Percentiles rank a stretch among this genome's conserved stretches.
Evolutionary conservation across 2,797 vertebrate species (phyloP).

Genomic region (Neosilurus hyrtlii): DNA sequence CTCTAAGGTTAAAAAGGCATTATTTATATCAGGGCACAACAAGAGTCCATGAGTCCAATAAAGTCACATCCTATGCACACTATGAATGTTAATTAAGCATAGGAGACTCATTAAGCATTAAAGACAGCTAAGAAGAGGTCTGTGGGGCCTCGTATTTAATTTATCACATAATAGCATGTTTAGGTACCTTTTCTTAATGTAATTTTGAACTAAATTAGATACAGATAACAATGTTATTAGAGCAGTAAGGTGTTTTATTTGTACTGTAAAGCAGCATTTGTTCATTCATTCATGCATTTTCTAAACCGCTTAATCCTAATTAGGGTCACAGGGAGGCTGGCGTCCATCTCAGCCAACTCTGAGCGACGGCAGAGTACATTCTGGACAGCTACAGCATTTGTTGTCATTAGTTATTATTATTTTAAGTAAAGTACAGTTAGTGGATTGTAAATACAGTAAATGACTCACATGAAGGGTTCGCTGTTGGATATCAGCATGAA

Average conservation of each 20-base stretch:
- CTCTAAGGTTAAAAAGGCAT: slow-evolving; percentile 47
- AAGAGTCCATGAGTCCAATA: slow-evolving; percentile 38
- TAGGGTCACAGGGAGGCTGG: too few relatives aligned
- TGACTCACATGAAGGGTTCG: not conserved
- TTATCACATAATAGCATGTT: not conserved
- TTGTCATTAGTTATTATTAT: too few relatives aligned
- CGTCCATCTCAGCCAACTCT: too few relatives aligned
- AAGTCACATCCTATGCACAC: slow-evolving; percentile 41
- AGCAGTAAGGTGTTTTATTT: not conserved
- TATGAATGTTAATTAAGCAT: slow-evolving; percentile 51
- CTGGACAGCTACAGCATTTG: too few relatives aligned
- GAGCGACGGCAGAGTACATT: too few relatives aligned
- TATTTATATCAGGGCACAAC: slow-evolving; percentile 48
- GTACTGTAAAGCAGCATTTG: not conserved
- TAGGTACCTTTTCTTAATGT: not conserved
- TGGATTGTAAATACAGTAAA: not conserved
- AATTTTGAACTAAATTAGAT: not conserved
- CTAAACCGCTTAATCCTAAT: too few relatives aligned
- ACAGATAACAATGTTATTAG: not conserved
- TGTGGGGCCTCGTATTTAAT: not conserved
- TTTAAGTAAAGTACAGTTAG: not conserved
- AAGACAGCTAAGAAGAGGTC: slow-evolving; percentile 15
- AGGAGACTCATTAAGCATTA: slow-evolving; percentile 44
- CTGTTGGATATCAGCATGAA: not conserved
- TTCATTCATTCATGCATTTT: not conserved